A percentile compares a stretch with the other conserved stretches of the same genome.
Evolutionary conservation across 2,888 invertebrate species (phyloP).

Genomic region (Lamellibrachia columna): DNA sequence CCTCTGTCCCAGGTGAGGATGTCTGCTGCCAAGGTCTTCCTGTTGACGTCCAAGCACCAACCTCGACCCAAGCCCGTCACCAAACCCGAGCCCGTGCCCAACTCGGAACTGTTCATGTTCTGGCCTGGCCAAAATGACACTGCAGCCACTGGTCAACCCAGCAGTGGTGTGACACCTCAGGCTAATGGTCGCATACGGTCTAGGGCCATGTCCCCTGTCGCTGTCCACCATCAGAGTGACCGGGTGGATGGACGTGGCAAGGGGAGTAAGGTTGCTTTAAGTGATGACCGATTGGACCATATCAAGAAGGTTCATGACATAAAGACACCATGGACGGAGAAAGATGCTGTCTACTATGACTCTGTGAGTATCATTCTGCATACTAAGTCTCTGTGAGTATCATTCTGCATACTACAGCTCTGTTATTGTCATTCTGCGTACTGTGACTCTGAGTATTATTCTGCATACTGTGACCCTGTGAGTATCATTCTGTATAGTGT

Average conservation of each 20-base stretch:
- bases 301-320: constrained; percentile 35
- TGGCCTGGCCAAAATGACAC: neutral
- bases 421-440: neutral
- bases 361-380: neutral
- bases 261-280: neutral
- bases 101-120: neutral
- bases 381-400: neutral
- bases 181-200: neutral
- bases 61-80: neutral
- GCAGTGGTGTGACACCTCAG: neutral
- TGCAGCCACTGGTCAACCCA: neutral
- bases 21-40: neutral
- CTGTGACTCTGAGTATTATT: neutral
- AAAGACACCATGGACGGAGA: constrained; percentile 50
- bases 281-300: constrained; percentile 27
- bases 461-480: neutral
- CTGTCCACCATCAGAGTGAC: neutral
- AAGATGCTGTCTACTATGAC: constrained; percentile 48
- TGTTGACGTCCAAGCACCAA: neutral
- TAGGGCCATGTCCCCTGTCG: neutral
- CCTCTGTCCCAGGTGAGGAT: neutral
- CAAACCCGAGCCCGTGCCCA: neutral
- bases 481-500: neutral
- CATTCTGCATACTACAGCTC: neutral
- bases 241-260: neutral